Conservation (phyloP, 2,888 invertebrate genomes). For the Halictus ligatus region DNA sequence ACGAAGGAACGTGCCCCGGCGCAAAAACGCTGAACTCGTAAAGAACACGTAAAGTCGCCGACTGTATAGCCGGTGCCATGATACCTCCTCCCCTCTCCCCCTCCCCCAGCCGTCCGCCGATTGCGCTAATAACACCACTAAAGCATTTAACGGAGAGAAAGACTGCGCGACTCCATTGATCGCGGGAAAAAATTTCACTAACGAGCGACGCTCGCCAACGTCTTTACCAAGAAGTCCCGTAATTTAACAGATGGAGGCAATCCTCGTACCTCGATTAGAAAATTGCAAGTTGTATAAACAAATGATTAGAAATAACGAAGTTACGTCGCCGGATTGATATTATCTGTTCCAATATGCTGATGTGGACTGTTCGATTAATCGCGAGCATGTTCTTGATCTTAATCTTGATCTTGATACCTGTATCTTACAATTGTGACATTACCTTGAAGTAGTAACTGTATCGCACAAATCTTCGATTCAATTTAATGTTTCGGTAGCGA, state of each 20-base stretch:
- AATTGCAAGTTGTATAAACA: neutral
- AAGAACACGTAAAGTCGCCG: slow-evolving; percentile 26
- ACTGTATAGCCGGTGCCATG: neutral
- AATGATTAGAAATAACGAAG: no score
- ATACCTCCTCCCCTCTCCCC: neutral
- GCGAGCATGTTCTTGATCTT: no score
- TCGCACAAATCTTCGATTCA: no score
- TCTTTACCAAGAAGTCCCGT: neutral
- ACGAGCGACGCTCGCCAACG: neutral
- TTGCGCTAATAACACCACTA: slow-evolving; percentile 5
- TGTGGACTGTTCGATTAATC: no score
- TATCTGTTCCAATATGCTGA: no score
- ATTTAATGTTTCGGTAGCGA: no score
- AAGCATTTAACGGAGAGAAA: neutral
- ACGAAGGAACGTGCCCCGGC: slow-evolving; percentile 27
- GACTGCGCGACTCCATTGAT: neutral
- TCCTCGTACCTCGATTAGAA: neutral
- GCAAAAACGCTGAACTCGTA: slow-evolving; percentile 18
- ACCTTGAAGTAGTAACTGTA: no score
- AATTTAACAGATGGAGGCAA: neutral
- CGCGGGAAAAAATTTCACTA: neutral
- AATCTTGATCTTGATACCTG: no score
- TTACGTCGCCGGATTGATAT: no score
- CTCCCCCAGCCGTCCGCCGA: neutral
- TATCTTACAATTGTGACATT: no score